Conservation (phyloP, 2,797 vertebrate species). For the Balearica regulorum region DNA sequence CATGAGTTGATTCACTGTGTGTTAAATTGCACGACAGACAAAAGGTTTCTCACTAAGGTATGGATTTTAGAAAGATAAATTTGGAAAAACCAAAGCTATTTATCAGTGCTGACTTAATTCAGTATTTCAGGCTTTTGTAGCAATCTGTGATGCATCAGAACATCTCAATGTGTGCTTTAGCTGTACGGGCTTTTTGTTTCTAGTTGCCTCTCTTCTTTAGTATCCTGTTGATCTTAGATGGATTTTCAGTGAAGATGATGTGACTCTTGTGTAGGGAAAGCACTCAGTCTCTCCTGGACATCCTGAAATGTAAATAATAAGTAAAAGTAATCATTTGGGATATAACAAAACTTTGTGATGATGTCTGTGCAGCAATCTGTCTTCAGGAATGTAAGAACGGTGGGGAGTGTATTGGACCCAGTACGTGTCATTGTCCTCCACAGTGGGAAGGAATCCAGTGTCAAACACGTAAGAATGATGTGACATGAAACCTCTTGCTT, state of each 20-base stretch:
- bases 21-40: not conserved
- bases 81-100: not conserved
- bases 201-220: not conserved
- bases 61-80: not conserved
- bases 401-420: conserved; percentile 86
- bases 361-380: conserved; percentile 79
- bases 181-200: not conserved
- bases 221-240: not conserved
- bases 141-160: not conserved
- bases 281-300: not conserved
- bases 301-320: not conserved
- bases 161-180: not conserved
- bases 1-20: not conserved
- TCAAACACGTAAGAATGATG: conserved; percentile 82
- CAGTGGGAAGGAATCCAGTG: conserved; percentile 88
- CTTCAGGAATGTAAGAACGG: conserved; percentile 88
- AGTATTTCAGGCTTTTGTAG: not conserved
- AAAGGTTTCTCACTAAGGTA: not conserved
- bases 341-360: not conserved
- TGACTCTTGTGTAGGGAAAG: not conserved
- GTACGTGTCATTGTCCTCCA: conserved; percentile 80
- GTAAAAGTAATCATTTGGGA: not conserved
- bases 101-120: not conserved
- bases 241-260: not conserved
- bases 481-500: not conserved